Percentiles rank a stretch among this genome's conserved stretches.
Evolutionary conservation across 2,797 vertebrate genomes (phyloP).

Genomic region (Loris lydekkerianus): DNA sequence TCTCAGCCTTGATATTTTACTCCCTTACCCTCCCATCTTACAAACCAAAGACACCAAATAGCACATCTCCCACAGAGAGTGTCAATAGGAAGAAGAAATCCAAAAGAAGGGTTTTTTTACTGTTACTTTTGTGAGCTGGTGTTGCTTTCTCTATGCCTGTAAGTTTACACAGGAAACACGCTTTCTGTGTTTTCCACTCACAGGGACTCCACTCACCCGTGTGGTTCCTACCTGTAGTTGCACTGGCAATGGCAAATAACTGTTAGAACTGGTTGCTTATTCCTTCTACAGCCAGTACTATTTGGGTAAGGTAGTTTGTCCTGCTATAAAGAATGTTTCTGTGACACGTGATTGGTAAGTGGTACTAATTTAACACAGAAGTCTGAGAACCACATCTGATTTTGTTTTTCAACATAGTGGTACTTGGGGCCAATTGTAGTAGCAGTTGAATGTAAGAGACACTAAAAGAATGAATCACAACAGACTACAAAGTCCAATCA

Average conservation of each 20-base stretch:
- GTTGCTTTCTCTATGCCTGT: background rate
- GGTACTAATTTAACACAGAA: background rate
- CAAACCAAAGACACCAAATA: background rate
- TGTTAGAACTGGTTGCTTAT: background rate
- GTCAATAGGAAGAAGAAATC: slow-evolving; percentile 1
- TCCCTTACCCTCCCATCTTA: background rate
- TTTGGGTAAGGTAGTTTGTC: background rate
- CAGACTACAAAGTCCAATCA: background rate
- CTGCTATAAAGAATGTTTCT: slow-evolving; percentile 14
- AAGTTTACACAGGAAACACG: background rate
- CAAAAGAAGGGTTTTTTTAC: background rate
- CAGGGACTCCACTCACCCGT: too few species aligned
- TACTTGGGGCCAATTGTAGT: background rate
- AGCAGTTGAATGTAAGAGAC: background rate
- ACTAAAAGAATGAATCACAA: background rate
- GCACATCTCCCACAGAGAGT: background rate
- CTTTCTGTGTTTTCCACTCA: background rate
- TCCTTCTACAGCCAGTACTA: background rate
- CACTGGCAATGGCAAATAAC: background rate
- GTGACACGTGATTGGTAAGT: background rate
- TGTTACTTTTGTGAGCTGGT: background rate
- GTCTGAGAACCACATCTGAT: background rate
- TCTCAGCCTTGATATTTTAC: background rate
- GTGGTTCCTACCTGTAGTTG: background rate
- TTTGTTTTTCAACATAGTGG: background rate